Base-by-base conservation (phyloP, 2,888 invertebrate species). In the Lumbricus terrestris region DNA sequence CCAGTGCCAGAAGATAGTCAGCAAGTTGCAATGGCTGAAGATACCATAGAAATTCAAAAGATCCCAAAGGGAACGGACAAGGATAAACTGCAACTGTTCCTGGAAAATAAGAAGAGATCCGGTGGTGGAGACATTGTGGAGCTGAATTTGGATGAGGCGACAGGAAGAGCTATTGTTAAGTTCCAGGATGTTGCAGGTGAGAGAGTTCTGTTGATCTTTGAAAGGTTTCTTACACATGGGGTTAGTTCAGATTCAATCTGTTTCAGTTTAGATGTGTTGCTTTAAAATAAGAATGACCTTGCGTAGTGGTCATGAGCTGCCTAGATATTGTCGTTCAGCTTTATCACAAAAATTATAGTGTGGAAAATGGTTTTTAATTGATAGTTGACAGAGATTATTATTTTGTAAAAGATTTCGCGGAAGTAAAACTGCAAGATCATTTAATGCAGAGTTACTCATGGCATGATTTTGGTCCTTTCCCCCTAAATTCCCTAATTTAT, bases 31-130 rank as follows among this genome's bases (percentile, higher is more conserved):
- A 23, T 18, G 34, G 85, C 20, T 1, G 85, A 34, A 35, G 85
- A 34, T 37, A 37, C 85, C 37, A 37, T 85, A 18, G 85, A 85
- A 34, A 35, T 85, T 85, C 34, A 37, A 85, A 35, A 35, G 35
- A 85, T 85, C 35, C 85, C 85, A 85, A 88, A 88, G 42, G 35
- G 29, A n/a, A 40, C 15, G 23, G 90, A 89, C 42, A 83, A 89
- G 29, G 83, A 69, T 11, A 35, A 29, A 29, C 38, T 89, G 82
- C 29, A 89, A n/a, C n/a, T 89, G 83, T 89, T 82, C 35, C 69
- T 89, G 33, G 83, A 38, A 33, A 89, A 89, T 83, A 69, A 38
- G 33, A 89, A 89, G 90, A 89, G 82, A 89, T 82, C 82, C n/a
- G 90, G 90, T 29, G 90, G 90, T 82, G 82, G 83, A 29, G 82